Evolutionary conservation across 2,113 vertebrate species (phyloP).

Genomic region (Gnathonemus echidnorhynchus): DNA sequence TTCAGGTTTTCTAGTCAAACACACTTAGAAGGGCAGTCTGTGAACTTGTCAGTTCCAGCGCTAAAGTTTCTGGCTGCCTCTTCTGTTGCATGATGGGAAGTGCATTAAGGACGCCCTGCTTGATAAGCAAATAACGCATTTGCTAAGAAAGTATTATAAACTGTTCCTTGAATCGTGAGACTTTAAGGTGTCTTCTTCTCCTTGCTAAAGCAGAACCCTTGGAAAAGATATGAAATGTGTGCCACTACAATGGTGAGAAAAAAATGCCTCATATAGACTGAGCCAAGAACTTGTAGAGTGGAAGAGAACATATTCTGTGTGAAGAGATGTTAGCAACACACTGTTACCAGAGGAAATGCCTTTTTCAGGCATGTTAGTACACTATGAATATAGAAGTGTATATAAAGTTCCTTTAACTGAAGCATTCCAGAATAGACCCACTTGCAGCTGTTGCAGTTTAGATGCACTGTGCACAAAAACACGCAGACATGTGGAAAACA

Average conservation of each 20-base stretch:
- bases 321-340: not conserved
- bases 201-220: not conserved
- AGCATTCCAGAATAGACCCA: not conserved
- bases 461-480: not conserved
- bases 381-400: not conserved
- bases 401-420: not conserved
- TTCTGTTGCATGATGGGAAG: not conserved
- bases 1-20: not conserved
- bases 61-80: not conserved
- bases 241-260: not conserved
- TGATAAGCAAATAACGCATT: not conserved
- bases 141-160: not conserved
- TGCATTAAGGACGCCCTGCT: not conserved
- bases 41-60: not conserved
- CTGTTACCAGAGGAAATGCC: not conserved
- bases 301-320: not conserved
- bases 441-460: not conserved
- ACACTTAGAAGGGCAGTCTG: not conserved
- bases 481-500: not conserved
- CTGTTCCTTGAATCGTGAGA: not conserved
- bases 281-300: not conserved
- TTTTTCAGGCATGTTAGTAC: not conserved
- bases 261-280: not conserved
- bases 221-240: not conserved
- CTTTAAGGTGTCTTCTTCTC: not conserved